Evolutionary conservation across 2,797 vertebrate genomes (phyloP), one percentile per base, ranked within the genome.

Genomic region (Poecilia picta): DNA sequence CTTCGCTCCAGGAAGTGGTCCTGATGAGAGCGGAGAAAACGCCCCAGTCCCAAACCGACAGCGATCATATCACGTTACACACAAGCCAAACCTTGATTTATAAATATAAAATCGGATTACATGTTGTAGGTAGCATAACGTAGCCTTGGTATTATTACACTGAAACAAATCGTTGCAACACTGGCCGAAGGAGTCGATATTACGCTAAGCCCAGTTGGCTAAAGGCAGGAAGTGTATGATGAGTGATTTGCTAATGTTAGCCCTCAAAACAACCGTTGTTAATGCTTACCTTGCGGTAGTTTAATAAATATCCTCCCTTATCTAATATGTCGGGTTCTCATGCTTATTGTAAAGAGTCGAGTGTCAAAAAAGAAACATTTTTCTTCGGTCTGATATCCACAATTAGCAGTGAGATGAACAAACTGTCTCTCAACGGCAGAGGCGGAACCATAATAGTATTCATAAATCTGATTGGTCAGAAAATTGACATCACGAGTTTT

Each of bases 11-110:
- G 18, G 39, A 46, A 85, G 68, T 87, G 91, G 84, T 92, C 87
- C 94, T 94, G 93, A 93, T 93, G 94, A 92, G 88, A 87, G 89
- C 28, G 89, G 33, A 74, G 84, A 39, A 39, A 72, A 76, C 86
- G 66, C 85, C 84, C 81, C 20, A 73, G n/a, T 49, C 76, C 77
- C 76, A 5, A 16, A 73, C 23, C 62, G 59, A 23, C 73, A 72
- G 23, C 12, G 7, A n/a, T 46, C 46, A 36, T 41, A 43, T 10
- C 25, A 41, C 4, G 59, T 73, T 3, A 73, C 7, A 57, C 43
- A 47, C 33, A n/a, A 36, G 16, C 13, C 3, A 55, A 39, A 2
- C 7, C 36, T 28, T 4, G 7, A 15, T 4, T 70, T 74, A 51
- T 53, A 8, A 47, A 57, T 3, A 36, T 33, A 0, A 59, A 80